Base-by-base conservation (phyloP, 2,113 vertebrate species). In the Tamias sibiricus region DNA sequence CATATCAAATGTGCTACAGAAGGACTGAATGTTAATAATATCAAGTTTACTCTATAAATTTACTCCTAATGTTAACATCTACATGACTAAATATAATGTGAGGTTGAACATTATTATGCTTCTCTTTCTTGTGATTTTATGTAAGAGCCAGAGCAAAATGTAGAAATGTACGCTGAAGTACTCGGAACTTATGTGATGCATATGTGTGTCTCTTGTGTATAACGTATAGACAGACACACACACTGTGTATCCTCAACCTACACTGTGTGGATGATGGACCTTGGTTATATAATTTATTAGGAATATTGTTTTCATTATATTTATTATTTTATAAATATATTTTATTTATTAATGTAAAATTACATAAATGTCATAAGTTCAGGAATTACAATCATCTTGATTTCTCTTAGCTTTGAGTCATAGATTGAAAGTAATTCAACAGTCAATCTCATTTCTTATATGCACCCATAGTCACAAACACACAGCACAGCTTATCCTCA, bases 351-450 rank as follows among this genome's bases (percentile, higher is more conserved):
- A 52, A 52, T 68, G 28, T 69, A 74, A 89, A 52, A 68, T 24
- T 8, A 44, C 20, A 24, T 80, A n/a, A 12, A 35, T n/a, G 47
- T 28, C 37, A 37, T 77, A 81, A 57, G 37, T 77, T 85, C 35
- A 85, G 26, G 77, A 84, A 85, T 93, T 79, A 80, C 88, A 91
- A 32, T 8, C 72, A 47, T 81, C 13, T 16, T 76, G 47, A 44
- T 88, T 74, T 92, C 68, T 95, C 26, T 79, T 87, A 71, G 74
- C 57, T 95, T 72, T 93, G 24, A 57, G 37, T 64, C 3, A 8
- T 30, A 40, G 26, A 47, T 64, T 69, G 13, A 83, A 79, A 74
- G 22, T 24, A 74, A 66, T 62, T 40, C 76, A 77, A 75, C 12
- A 22, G 9, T 74, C 44, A 83, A 28, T 79, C 7, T 94, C 30